Base-by-base conservation (phyloP, 1,140 invertebrate species). In the Drosophila lacteicornis region DNA sequence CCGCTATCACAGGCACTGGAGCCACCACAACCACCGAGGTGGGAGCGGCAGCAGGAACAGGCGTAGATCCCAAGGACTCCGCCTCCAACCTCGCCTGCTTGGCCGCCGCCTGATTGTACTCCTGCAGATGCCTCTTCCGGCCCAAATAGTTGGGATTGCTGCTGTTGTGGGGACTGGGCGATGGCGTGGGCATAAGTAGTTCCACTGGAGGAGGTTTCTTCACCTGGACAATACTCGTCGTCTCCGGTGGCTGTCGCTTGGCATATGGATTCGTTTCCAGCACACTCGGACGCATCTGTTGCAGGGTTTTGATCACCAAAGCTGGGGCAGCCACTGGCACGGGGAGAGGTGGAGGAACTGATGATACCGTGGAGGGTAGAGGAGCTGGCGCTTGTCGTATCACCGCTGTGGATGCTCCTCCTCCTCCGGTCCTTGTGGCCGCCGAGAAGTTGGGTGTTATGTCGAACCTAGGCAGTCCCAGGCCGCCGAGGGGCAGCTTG, bases 391-490 rank as follows among this genome's bases (percentile, higher is more conserved):
- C 55, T 13, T 84, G 80, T 17, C 80, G 55, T 55, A 84, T 80
- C 2, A 83, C 81, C n/a, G 80, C 42, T 17, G 63, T 65, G 12
- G 55, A 65, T 9, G 55, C 60, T 5, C 40, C 59, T 9, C 45
- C 57, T 38, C 36, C 33, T 9, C 55, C 46, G 3, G 58, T 22
- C 11, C 57, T 67, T 4, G 60, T 50, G 45, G 62, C 81, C 33
- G 51, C 86, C 51, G 46, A 94, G 75, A 95, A 96, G 62, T 95
- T 95, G 0, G 95, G 95, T 38, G 94, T 93, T 60, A 95, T 95
- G 75, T 95, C 94, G 2, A 95, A 94, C 76, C 95, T 50, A 0
- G 91, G 91, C 27, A 92, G 45, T 7, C 81, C 80, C 6, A 80
- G 2, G 3, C 85, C 75, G 2, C 33, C 30, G 42, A 17, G 3